Percentiles rank a stretch among this genome's conserved stretches.
phyloP scores from a whole-genome alignment of 2,797 vertebrate species.

The Peromyscus nudipes region DNA sequence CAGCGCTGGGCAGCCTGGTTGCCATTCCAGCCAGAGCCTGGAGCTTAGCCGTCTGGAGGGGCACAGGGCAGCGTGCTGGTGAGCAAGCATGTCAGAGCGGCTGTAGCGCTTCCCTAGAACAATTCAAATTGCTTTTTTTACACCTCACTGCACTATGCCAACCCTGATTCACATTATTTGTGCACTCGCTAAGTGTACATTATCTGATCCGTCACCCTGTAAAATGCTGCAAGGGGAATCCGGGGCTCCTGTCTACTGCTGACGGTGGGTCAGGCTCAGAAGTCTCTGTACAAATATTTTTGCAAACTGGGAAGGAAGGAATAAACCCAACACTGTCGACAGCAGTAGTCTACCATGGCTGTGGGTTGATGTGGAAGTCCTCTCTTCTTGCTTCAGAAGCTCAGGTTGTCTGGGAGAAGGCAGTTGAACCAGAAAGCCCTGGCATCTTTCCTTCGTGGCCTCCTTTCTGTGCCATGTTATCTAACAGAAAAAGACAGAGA shows the following conservation, averaged over 20 bases:
- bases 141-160: slow-evolving; percentile 90
- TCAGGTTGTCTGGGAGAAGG: neutral
- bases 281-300: slow-evolving; percentile 1
- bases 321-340: neutral
- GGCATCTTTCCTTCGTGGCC: neutral
- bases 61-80: slow-evolving; percentile 66
- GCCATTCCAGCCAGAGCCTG: slow-evolving; percentile 39
- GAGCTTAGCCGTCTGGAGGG: slow-evolving; percentile 68
- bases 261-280: slow-evolving; percentile 50
- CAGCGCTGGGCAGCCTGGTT: neutral
- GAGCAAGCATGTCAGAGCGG: slow-evolving; percentile 79
- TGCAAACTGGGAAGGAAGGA: slow-evolving; percentile 62
- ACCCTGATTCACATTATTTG: slow-evolving; percentile 89
- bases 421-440: neutral
- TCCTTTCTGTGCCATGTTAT: slow-evolving; percentile 39
- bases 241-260: slow-evolving; percentile 68
- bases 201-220: slow-evolving; percentile 89
- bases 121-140: slow-evolving; percentile 91
- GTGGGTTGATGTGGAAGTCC: neutral
- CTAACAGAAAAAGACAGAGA: slow-evolving; percentile 52
- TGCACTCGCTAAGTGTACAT: slow-evolving; percentile 88
- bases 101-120: slow-evolving; percentile 86
- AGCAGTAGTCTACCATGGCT: neutral
- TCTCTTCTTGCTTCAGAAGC: neutral
- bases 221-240: slow-evolving; percentile 81